These are phyloP conservation scores for Mustela lutreola DNA, from an alignment of 2,113 vertebrate genomes.

Conservation along the genomic window DNA sequence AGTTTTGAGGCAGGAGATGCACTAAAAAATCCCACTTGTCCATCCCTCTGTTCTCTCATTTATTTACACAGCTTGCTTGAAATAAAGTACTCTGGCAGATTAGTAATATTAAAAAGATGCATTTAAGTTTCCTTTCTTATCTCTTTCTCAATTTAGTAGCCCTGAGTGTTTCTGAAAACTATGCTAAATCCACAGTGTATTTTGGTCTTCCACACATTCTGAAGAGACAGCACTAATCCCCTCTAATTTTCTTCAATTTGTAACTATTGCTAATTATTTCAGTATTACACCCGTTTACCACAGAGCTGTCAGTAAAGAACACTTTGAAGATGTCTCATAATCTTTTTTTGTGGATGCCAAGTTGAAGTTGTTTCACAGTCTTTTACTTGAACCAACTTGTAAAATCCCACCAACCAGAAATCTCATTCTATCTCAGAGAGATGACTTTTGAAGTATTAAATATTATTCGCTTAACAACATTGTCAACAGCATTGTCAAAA, in stretches of 20 bases:
- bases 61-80: not conserved
- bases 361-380: not conserved
- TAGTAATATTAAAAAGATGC: conserved; percentile 17
- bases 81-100: conserved; percentile 40
- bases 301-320: not conserved
- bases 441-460: not conserved
- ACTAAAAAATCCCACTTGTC: not conserved
- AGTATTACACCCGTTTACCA: not conserved
- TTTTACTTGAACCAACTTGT: conserved; percentile 55
- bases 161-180: conserved; percentile 13
- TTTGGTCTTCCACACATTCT: not conserved
- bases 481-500: not conserved
- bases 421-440: not conserved
- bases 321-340: conserved; percentile 48
- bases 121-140: not conserved
- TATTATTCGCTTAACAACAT: not conserved
- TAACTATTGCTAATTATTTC: not conserved
- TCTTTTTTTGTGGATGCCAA: not conserved
- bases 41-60: not conserved
- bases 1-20: not conserved
- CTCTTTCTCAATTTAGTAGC: not conserved
- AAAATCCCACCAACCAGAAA: conserved; percentile 29
- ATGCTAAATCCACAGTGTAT: not conserved
- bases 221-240: not conserved
- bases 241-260: conserved; percentile 24